Base-by-base conservation (phyloP, 2,113 vertebrate genomes). In the Erythrocercus mccallii region DNA sequence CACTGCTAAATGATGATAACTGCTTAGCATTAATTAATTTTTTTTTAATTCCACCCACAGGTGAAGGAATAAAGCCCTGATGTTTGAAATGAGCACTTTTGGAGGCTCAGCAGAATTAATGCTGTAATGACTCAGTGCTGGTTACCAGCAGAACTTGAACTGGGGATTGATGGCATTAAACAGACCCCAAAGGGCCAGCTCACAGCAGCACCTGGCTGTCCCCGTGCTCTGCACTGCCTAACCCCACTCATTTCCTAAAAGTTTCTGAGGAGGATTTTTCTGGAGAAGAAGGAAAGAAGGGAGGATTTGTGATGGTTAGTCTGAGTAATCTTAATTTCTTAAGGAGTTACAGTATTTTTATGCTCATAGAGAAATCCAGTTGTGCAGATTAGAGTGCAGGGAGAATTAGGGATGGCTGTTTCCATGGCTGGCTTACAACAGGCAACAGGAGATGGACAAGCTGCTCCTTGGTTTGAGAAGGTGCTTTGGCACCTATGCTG, bases 1-100 rank as follows among this genome's bases (percentile, higher is more conserved):
- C 24, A 30, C 31, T 80, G 74, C 31, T 79, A 12, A 51, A 37
- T 58, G 66, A 25, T 82, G 51, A 14, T 71, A 90, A 54, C 45
- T 65, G 61, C 61, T 92, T 58, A 48, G 37, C 88, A 72, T 76
- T 78, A 50, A 74, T 66, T 48, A 6, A 6, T 22, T 33, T 28
- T 57, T 47, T 25, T 44, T 37, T 15, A 81, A 93, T 90, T 89
- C 87, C 88, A 81, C 94, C 95, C 56, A 56, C 86, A 54, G 33
- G 47, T 22, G 35, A 70, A 62, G 48, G 47, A 77, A 80, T 24
- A 78, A 90, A 93, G 62, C 72, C 31, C 47, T 22, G 51, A 30
- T 65, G 72, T 81, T 57, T 60, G 12, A 81, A 47, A 68, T 25
- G n/a, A 65, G 31, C 61, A 30, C 60, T 66, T 48, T 11, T 20